These are phyloP conservation scores for Paedocypris micromegethes DNA, from an alignment of 2,797 vertebrate species.

Conservation along the genomic window DNA sequence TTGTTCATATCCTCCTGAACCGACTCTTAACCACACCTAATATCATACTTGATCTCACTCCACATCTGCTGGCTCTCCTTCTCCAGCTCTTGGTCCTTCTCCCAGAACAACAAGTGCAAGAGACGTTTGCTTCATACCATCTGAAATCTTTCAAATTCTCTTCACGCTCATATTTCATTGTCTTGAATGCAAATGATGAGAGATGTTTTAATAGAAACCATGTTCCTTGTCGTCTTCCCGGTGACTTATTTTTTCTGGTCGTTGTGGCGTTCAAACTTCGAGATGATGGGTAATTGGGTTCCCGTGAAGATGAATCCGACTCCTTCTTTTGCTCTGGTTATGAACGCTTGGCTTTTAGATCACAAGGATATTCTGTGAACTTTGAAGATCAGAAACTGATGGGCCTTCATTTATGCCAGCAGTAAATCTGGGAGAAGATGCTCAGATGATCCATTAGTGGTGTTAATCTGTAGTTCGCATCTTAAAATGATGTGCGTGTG, in stretches of 20 bases:
- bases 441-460: no score
- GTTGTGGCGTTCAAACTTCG: no score
- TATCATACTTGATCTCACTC: constrained; percentile 33
- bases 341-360: no score
- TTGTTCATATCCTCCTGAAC: constrained; percentile 18
- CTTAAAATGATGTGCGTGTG: no score
- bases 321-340: not conserved
- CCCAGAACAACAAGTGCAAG: constrained; percentile 58
- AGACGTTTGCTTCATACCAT: constrained; percentile 53
- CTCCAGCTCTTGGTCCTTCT: constrained; percentile 33
- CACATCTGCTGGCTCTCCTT: constrained; percentile 44
- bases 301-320: not conserved
- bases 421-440: no score
- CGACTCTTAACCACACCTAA: constrained; percentile 38
- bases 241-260: not conserved
- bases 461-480: no score
- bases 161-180: constrained; percentile 42
- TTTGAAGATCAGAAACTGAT: no score
- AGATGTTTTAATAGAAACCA: constrained; percentile 29
- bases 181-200: constrained; percentile 39
- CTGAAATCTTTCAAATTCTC: constrained; percentile 58
- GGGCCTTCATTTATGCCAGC: no score
- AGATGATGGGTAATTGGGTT: not conserved
- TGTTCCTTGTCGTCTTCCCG: constrained; percentile 13
- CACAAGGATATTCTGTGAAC: no score